phyloP scores from a whole-genome alignment of 2,113 vertebrate species.

The Gallinago paraguaiae region DNA sequence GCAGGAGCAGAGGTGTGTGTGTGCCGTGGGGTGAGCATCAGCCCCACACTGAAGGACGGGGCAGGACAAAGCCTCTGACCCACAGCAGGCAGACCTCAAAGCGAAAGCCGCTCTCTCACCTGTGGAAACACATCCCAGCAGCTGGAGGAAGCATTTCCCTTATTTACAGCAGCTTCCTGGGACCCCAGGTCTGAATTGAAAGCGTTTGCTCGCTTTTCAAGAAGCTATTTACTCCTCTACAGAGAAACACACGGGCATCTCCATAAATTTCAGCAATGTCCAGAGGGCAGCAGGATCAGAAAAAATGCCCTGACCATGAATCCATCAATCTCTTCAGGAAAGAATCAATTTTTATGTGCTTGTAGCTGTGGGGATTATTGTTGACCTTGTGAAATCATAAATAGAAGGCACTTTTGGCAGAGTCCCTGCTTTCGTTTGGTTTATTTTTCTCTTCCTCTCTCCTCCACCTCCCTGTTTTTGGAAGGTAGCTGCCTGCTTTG shows the following conservation, averaged over 20 bases:
- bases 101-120: neutral
- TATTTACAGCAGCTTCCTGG: neutral
- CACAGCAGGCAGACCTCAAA: neutral
- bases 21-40: neutral
- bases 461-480: neutral
- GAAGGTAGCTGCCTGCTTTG: constrained; percentile 3
- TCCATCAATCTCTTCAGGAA: constrained; percentile 48
- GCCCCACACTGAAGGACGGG: neutral
- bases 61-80: fast-evolving
- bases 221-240: neutral
- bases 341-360: constrained; percentile 64
- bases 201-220: neutral
- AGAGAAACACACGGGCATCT: neutral
- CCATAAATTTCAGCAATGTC: neutral
- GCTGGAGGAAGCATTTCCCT: neutral
- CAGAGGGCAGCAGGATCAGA: constrained; percentile 25
- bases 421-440: neutral
- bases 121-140: neutral
- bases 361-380: constrained; percentile 37
- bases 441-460: constrained; percentile 5
- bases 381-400: constrained; percentile 50
- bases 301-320: neutral
- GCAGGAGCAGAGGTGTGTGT: neutral
- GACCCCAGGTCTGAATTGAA: neutral
- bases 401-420: constrained; percentile 46